Evolutionary conservation across 2,113 vertebrate genomes (phyloP), one percentile per base, ranked within the genome.

Genomic region (Paracanthobrama guichenoti): DNA sequence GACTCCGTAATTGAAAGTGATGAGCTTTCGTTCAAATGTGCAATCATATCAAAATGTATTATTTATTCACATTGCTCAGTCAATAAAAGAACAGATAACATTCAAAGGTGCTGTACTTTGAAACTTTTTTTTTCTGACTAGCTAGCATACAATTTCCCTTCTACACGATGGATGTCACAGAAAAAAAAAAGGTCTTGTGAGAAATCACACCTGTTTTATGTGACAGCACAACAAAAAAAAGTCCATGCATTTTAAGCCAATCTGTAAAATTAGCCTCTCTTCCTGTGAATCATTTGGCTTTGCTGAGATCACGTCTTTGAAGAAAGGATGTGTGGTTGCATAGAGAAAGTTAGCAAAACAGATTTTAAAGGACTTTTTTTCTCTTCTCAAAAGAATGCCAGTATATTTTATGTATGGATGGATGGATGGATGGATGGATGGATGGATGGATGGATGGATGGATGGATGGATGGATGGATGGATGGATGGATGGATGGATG

Each of bases 21-120:
- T 50, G 55, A 66, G 62, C 55, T 81, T 81, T 69, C 42, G 0
- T 16, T 20, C 26, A 82, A 71, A 42, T 2, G 6, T 39, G 74
- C 7, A 77, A 76, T 77, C n/a, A 39, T 39, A 60, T 79, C 50
- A 14, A 48, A 60, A 31, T 81, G 20, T 55, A 72, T 80, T 74
- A 64, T 71, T 69, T 50, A 84, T 42, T 26, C 48, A 59, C 59
- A 35, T 67, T 69, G 35, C 64, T 59, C 69, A 16, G 18, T 20
- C 44, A 57, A 44, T 28, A 48, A 62, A 44, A 31, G 62, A 79
- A 46, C 42, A 79, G 75, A 90, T 90, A 85, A 85, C 84, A 81
- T 87, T 88, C 42, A 87, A 90, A 89, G 89, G 24, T 14, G 44
- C 11, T 75, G 11, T 48, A 42, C 35, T 35, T 35, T 35, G 35